Evolutionary conservation across 2,888 invertebrate species (phyloP).

Genomic region (Platycnemis pennipes): DNA sequence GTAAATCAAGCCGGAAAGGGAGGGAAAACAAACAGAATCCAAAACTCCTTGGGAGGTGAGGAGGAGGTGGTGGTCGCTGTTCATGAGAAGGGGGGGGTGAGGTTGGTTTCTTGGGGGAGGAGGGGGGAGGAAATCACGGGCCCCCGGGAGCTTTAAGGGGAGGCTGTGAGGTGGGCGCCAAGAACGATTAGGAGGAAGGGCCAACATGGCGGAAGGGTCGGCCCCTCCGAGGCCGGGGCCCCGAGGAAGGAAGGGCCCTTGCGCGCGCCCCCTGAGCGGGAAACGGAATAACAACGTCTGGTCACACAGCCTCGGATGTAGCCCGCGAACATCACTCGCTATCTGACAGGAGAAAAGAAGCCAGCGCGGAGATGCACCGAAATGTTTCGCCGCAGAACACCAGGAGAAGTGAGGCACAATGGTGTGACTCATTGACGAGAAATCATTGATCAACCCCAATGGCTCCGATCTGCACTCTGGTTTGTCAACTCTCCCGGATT

Average conservation of each 20-base stretch:
- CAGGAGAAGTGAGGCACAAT: too few species aligned
- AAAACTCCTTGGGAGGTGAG: constrained; percentile 29
- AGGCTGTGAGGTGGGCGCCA: background rate
- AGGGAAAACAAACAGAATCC: constrained; percentile 57
- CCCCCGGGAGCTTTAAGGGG: too few species aligned
- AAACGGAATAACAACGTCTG: background rate
- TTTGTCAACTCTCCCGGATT: too few species aligned
- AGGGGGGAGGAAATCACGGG: background rate
- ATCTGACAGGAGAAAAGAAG: too few species aligned
- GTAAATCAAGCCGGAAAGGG: constrained; percentile 44
- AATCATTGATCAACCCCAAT: too few species aligned
- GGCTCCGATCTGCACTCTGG: too few species aligned
- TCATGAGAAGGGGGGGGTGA: background rate
- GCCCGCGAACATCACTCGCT: background rate
- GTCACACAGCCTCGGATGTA: background rate
- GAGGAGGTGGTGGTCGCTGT: background rate
- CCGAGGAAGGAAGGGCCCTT: background rate
- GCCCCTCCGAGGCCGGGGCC: background rate
- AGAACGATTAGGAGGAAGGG: background rate
- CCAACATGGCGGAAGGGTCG: constrained; percentile 1
- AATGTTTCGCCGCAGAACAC: too few species aligned
- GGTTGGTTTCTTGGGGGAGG: background rate
- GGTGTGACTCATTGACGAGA: too few species aligned
- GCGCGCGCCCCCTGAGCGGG: background rate
- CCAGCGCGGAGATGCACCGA: too few species aligned